Evolutionary conservation across 2,888 invertebrate species (phyloP).

Genomic region (Drosophila meridionalis): DNA sequence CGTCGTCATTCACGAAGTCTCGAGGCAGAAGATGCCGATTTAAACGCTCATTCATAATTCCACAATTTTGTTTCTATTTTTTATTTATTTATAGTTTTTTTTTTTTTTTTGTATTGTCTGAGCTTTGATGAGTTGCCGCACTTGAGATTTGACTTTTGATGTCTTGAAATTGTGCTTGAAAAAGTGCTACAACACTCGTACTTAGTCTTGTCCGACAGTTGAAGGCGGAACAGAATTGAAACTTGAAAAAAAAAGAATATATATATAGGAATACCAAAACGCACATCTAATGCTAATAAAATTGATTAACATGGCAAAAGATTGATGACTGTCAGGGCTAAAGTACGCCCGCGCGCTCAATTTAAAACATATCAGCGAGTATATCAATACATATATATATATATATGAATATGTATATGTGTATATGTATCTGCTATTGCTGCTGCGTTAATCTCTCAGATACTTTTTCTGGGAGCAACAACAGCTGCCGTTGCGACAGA

Average conservation of each 20-base stretch:
- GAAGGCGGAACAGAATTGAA: slow-evolving; percentile 71
- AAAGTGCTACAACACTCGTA: slow-evolving; percentile 69
- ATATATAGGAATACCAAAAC: slow-evolving; percentile 9
- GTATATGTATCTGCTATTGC: neutral
- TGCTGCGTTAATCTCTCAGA: slow-evolving; percentile 43
- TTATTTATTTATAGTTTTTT: slow-evolving; percentile 17
- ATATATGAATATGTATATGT: neutral
- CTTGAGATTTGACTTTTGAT: slow-evolving; percentile 72
- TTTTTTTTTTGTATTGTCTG: slow-evolving; percentile 32
- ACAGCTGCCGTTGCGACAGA: slow-evolving; percentile 49
- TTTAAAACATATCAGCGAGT: slow-evolving; percentile 45
- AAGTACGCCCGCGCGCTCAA: slow-evolving; percentile 31
- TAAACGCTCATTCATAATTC: slow-evolving; percentile 70
- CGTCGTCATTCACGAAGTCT: slow-evolving; percentile 64
- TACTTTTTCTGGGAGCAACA: slow-evolving; percentile 43
- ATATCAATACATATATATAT: slow-evolving; percentile 23
- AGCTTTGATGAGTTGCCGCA: slow-evolving; percentile 79
- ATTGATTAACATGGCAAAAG: slow-evolving; percentile 65
- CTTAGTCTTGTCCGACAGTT: slow-evolving; percentile 37
- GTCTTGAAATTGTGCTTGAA: slow-evolving; percentile 71
- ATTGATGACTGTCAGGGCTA: slow-evolving; percentile 74
- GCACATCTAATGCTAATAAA: slow-evolving; percentile 67
- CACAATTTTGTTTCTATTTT: slow-evolving; percentile 25
- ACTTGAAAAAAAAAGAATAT: slow-evolving; percentile 22
- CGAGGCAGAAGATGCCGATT: slow-evolving; percentile 41